These are phyloP conservation scores for Hemibates koningsi DNA, from an alignment of 2,113 vertebrate species.

Conservation along the genomic window DNA sequence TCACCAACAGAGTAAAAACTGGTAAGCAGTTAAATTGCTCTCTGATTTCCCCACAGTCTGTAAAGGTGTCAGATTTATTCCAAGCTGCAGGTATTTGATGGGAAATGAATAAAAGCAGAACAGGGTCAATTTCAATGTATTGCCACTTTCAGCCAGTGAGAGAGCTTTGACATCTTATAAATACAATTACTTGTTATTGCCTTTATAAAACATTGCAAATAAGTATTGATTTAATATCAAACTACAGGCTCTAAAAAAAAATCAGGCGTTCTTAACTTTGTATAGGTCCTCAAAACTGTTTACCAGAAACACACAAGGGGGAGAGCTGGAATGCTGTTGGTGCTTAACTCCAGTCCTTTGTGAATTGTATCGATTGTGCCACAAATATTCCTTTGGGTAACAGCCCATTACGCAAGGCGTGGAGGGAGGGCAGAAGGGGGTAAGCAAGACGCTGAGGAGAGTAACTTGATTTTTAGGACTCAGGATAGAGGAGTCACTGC, in stretches of 20 bases:
- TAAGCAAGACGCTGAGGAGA: background rate
- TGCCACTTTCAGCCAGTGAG: background rate
- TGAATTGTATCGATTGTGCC: background rate
- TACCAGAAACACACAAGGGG: background rate
- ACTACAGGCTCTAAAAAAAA: background rate
- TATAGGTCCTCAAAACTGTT: background rate
- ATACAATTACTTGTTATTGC: background rate
- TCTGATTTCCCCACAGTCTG: background rate
- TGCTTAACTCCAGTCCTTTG: background rate
- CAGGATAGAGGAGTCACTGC: background rate
- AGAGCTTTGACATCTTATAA: background rate
- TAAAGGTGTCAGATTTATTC: background rate
- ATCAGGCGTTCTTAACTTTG: background rate
- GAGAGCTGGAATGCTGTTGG: background rate
- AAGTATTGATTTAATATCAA: background rate
- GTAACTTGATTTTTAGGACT: background rate
- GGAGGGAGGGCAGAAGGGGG: background rate
- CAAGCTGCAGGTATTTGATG: background rate
- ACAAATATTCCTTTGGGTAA: background rate
- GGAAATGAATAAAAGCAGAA: background rate
- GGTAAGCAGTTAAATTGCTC: background rate
- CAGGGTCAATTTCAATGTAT: background rate
- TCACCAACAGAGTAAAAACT: background rate
- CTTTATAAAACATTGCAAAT: background rate
- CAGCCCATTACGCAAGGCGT: constrained; percentile 1